Evolutionary conservation across 64 coral and sea anemone species (phyloP).

Genomic region (Platygyra sinensis): DNA sequence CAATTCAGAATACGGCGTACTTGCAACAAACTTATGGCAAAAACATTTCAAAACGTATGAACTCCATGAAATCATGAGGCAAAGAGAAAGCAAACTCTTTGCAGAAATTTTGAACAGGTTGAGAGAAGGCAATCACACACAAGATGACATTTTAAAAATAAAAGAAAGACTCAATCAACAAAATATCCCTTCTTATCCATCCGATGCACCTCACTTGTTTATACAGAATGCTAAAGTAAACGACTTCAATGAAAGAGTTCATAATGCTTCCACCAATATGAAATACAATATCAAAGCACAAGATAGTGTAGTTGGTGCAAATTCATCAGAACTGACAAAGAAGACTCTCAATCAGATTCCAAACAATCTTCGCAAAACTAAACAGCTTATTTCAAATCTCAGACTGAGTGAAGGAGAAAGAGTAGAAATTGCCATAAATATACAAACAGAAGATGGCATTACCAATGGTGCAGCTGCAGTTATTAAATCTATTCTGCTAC

Average conservation of each 20-base stretch:
- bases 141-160: constrained; percentile 37
- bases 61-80: constrained; percentile 18
- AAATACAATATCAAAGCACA: constrained; percentile 26
- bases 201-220: constrained; percentile 10
- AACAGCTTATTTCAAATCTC: no score
- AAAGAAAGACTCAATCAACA: constrained; percentile 27
- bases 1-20: constrained; percentile 13
- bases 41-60: constrained; percentile 2
- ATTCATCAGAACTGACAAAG: neutral
- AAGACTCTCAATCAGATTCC: no score
- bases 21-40: constrained; percentile 45
- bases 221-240: neutral
- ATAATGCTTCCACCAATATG: neutral
- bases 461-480: constrained; percentile 52
- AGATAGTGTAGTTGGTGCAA: constrained; percentile 52
- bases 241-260: constrained; percentile 11
- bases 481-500: constrained; percentile 5
- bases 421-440: no score
- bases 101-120: constrained; percentile 37
- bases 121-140: constrained; percentile 46
- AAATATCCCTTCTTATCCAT: neutral
- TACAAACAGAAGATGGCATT: neutral
- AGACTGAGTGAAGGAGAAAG: no score
- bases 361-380: neutral
- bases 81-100: constrained; percentile 42